These are phyloP conservation scores for Hemitrygon akajei DNA, from an alignment of 2,797 vertebrate species.

Conservation along the genomic window DNA sequence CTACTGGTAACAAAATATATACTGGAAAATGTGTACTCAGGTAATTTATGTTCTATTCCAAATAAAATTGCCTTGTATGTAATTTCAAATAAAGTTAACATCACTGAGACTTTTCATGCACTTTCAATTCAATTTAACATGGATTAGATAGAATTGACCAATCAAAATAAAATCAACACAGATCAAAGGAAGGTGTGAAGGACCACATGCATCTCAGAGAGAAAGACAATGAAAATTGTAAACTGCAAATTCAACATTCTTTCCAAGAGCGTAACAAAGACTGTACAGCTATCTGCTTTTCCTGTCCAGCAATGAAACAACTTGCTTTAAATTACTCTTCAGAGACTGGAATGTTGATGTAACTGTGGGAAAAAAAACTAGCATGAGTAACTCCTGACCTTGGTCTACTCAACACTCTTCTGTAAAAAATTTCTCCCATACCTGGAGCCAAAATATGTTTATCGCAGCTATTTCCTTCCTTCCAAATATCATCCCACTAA, in stretches of 20 bases:
- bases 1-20: background rate
- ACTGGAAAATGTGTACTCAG: background rate
- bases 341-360: background rate
- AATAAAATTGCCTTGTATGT: background rate
- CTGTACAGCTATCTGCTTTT: background rate
- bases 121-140: background rate
- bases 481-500: background rate
- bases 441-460: background rate
- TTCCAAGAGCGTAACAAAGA: constrained; percentile 14
- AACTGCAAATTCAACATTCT: background rate
- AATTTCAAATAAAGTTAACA: background rate
- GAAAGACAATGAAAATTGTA: background rate
- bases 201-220: too few species aligned
- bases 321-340: background rate
- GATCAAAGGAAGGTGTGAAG: background rate
- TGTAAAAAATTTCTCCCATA: background rate
- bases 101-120: background rate
- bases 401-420: background rate
- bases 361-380: background rate
- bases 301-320: background rate
- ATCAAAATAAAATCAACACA: background rate
- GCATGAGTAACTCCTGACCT: background rate
- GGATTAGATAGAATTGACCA: background rate
- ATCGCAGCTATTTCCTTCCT: background rate
- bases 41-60: background rate